Evolutionary conservation across 2,888 invertebrate genomes (phyloP), one percentile per base, ranked within the genome.

Genomic region (Desoria tigrina): DNA sequence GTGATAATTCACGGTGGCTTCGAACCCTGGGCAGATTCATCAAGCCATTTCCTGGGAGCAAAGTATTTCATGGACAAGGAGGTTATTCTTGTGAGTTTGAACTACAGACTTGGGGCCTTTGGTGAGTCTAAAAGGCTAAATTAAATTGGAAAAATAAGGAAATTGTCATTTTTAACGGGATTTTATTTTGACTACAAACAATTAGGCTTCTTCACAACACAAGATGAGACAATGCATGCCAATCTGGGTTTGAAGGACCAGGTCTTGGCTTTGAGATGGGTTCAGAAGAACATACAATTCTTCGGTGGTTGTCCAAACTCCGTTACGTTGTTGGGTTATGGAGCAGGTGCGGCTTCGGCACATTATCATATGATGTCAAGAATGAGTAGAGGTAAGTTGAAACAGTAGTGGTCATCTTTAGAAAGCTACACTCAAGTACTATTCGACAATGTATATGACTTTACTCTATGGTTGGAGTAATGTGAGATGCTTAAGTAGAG

Each of bases 211-310:
- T 42, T 68, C 2, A 32, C 56, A 18, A 18, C 61, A n/a, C 39
- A 32, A 14, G 59, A 50, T 49, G 39, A 28, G 23, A 42, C 57
- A 18, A 23, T 57, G 1, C 63, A 62, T 1, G 62, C 65, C n/a
- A 68, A 68, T 42, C 26, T 68, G 1, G 68, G 68, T 3, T 28
- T 68, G 2, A 68, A 68, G 37, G 67, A 68, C 27, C 67, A 68
- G 39, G 61, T 65, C 2, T 26, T 66, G 39, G 63, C 66, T 16
- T 23, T 66, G 1, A 57, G 37, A 14, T 66, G 66, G 66, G 51
- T 66, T 1, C 39, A 54, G 32, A 54, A 54, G 37, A 66, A 63
- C 28, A 66, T 66, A 18, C n/a, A 53, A 1, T 27, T 32, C 32
- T 66, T 66, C 32, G 66, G 63, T 4, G 68, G 68, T 2, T 32